Evolutionary conservation across 2,888 invertebrate genomes (phyloP), one percentile per base, ranked within the genome.

Genomic region (Standfussiana lucernea): DNA sequence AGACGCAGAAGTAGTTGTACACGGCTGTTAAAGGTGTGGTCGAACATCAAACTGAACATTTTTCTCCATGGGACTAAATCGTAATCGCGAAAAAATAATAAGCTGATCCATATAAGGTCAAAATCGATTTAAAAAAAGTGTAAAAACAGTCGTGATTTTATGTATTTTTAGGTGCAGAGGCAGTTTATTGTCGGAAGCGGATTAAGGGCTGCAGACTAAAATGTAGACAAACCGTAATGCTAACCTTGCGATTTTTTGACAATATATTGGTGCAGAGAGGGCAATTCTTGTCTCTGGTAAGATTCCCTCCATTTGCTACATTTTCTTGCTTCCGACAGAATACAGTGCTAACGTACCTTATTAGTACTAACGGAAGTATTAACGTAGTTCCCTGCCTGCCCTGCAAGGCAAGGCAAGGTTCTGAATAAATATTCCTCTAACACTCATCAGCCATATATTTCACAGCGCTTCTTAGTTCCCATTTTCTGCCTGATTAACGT

Each of bases 381-480:
- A n/a, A n/a, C n/a, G n/a, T n/a, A n/a, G n/a, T n/a, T n/a, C n/a
- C n/a, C n/a, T n/a, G n/a, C n/a, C n/a, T n/a, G n/a, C n/a, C n/a
- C n/a, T n/a, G n/a, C 21, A 11, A 35, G 24, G 11, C 6, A 62
- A n/a, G n/a, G n/a, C n/a, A n/a, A n/a, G 24, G 24, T 6, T 62
- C 18, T 40, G 40, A n/a, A 18, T 15, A 1, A 7, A n/a, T 5
- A 65, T 65, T 28, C 21, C 6, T 68, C 10, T 13, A 8, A 40
- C 15, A n/a, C 68, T 71, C 45, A 45, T 35, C 8, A n/a, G 13
- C 3, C 15, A 45, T n/a, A 28, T 37, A 37, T 56, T 50, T 72
- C 64, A 21, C 77, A 86, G 86, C 87, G 80, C 65, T 15, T 85
- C 1, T 0, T 74, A 18, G 24, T 87, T 5, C 87, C 86, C 0